These are phyloP conservation scores for Metellina segmentata DNA, from an alignment of 2,888 invertebrate species.

Conservation along the genomic window DNA sequence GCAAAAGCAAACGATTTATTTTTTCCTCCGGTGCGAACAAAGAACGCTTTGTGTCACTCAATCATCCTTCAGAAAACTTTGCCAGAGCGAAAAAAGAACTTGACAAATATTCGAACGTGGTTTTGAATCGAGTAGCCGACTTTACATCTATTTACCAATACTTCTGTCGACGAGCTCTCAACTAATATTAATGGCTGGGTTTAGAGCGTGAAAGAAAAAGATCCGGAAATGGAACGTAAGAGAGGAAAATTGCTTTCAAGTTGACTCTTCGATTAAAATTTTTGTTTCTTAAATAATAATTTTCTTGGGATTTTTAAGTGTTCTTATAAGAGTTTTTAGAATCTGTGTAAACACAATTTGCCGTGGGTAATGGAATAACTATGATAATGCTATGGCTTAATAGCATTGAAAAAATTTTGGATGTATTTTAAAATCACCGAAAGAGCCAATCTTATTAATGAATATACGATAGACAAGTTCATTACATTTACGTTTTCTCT, in stretches of 20 bases:
- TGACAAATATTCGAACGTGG: slow-evolving; percentile 7
- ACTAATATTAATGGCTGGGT: neutral
- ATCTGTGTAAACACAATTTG: too few relatives aligned
- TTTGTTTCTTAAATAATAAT: too few relatives aligned
- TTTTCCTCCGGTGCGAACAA: neutral
- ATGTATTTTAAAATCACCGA: too few relatives aligned
- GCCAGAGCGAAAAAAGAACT: neutral
- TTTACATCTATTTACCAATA: slow-evolving; percentile 29
- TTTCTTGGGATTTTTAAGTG: too few relatives aligned
- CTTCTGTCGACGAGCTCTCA: neutral
- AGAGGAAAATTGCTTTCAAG: neutral
- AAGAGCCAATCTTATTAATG: too few relatives aligned
- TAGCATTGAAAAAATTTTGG: too few relatives aligned
- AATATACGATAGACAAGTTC: too few relatives aligned
- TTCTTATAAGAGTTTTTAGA: too few relatives aligned
- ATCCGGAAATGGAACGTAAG: neutral
- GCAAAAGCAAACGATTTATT: neutral
- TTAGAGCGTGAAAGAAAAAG: neutral
- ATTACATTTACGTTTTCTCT: too few relatives aligned
- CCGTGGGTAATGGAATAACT: too few relatives aligned
- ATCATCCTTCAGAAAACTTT: neutral
- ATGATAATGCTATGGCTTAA: too few relatives aligned
- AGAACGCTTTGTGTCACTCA: neutral
- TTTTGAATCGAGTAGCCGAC: slow-evolving; percentile 16
- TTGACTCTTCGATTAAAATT: too few relatives aligned